These are phyloP conservation scores for Rhagophthalmus giganteus DNA, from an alignment of 2,888 invertebrate genomes.

Conservation along the genomic window DNA sequence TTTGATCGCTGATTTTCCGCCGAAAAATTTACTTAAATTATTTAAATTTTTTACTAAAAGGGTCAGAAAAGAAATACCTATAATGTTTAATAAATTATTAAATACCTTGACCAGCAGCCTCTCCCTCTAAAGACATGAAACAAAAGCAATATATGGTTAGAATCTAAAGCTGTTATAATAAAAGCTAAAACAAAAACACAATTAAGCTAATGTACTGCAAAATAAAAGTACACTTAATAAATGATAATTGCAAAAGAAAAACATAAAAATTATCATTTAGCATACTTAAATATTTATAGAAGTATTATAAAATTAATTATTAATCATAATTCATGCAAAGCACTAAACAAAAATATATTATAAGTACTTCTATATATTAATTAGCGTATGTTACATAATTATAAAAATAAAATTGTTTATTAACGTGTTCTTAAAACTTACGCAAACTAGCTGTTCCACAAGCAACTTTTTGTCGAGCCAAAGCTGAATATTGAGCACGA, in stretches of 20 bases:
- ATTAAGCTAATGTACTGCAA: neutral
- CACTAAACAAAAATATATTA: neutral
- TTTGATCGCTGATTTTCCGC: no score
- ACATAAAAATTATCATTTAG: neutral
- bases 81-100: constrained; percentile 30
- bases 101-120: constrained; percentile 68
- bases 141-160: constrained; percentile 42
- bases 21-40: no score
- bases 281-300: no score
- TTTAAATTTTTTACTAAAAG: no score
- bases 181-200: neutral
- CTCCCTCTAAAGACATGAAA: constrained; percentile 61
- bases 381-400: no score
- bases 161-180: constrained; percentile 14
- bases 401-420: neutral
- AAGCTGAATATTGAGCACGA: constrained; percentile 78
- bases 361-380: neutral
- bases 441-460: constrained; percentile 69
- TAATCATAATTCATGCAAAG: no score
- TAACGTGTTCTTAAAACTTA: constrained; percentile 66
- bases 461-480: constrained; percentile 74
- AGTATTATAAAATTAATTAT: no score
- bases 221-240: neutral
- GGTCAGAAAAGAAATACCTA: no score
- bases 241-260: neutral